Conservation (phyloP, 2,797 vertebrate species). For the Myiotriccus ornatus region DNA sequence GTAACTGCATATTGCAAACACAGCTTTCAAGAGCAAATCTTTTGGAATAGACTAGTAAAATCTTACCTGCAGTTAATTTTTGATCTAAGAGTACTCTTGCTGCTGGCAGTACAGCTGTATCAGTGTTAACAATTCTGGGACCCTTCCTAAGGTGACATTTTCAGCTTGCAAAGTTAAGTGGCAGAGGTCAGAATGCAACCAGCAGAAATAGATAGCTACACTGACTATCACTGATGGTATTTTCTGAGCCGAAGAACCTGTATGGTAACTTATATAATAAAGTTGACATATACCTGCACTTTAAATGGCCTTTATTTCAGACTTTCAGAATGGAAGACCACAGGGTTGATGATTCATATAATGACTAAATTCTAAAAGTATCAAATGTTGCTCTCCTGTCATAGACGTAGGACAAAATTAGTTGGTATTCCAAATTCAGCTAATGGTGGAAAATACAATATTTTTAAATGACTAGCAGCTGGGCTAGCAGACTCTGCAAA, state of each 20-base stretch:
- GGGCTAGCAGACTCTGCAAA: background rate
- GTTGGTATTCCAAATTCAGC: background rate
- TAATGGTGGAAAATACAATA: background rate
- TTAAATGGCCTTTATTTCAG: background rate
- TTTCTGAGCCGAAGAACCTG: background rate
- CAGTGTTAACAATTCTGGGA: background rate
- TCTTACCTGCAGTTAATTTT: background rate
- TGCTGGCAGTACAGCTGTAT: background rate
- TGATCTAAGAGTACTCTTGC: background rate
- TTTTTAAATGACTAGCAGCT: background rate
- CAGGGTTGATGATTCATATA: background rate
- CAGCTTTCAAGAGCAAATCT: background rate
- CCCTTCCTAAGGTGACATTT: background rate
- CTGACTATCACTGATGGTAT: background rate
- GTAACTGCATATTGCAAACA: background rate
- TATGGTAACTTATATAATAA: background rate
- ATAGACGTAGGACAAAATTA: background rate
- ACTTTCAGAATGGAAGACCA: background rate
- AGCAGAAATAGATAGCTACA: background rate
- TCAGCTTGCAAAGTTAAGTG: background rate
- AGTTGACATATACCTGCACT: background rate
- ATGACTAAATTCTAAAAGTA: background rate
- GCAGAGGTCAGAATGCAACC: background rate
- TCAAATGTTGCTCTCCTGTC: background rate
- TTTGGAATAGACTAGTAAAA: background rate